Base-by-base conservation (phyloP, 1,140 invertebrate species). In the Hestina assimilis region DNA sequence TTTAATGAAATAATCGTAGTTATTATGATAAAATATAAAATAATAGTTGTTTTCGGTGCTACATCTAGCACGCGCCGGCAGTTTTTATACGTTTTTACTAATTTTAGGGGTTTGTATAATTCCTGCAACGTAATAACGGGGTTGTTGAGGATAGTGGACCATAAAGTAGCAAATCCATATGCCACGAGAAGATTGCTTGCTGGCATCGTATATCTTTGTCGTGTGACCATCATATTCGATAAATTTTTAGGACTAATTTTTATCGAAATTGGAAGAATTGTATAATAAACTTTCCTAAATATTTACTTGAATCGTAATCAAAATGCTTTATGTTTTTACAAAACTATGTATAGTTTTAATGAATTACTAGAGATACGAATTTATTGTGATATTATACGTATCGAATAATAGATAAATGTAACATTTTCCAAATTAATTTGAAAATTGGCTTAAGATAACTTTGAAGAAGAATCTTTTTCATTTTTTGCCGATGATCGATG, bases 101-200 rank as follows among this genome's bases (percentile, higher is more conserved):
- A 63, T 51, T 41, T 26, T 43, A 50, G 11, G 50, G 56, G 19
- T 53, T 29, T 31, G 14, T 47, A 57, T 72, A 35, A 35, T 35
- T 35, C 9, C 31, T 59, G 51, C 47, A 31, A 54, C 8, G 33
- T 65, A 67, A 72, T 72, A 52, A 58, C 33, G 9, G 61, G 63
- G 28, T 65, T 53, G 24, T 65, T 52, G 24, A 29, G 29, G 29
- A 51, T 48, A 26, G 42, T 57, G 57, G 60, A 55, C 54, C 59
- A 59, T 64, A 66, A 76, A 70, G 71, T 76, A 68, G 68, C 73
- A 8, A 31, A 31, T 33, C 59, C 73, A 76, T 76, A 76, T 74
- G 71, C 66, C 61, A 69, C 66, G 47, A 29, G 43, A 68, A 57
- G 40, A 68, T 63, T 69, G 62, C 57, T 55, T 59, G 45, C 31